phyloP scores from a whole-genome alignment of 1,140 invertebrate genomes.

The Diachasma alloeum region DNA sequence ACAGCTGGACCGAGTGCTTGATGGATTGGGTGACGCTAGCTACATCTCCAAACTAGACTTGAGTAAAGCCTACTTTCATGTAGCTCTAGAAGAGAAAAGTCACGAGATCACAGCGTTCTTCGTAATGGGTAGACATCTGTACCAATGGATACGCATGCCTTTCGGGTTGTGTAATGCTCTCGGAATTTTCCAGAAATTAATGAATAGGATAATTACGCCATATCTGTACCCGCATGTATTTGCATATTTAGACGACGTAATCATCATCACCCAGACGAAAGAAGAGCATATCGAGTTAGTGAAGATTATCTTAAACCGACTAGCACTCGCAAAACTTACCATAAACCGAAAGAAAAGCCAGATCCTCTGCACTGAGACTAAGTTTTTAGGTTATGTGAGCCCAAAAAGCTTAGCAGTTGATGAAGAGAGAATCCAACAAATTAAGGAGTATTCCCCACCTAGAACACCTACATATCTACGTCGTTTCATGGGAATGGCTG shows the following conservation, averaged over 20 bases:
- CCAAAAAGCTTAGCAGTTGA: constrained; percentile 22
- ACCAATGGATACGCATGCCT: constrained; percentile 47
- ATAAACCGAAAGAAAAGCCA: constrained; percentile 24
- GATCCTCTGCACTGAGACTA: no score
- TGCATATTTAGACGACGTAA: constrained; percentile 36
- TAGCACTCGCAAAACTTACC: neutral
- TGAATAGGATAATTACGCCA: constrained; percentile 31
- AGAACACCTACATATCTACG: neutral
- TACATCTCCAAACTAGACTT: neutral
- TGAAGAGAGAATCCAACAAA: constrained; percentile 25
- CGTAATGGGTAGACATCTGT: constrained; percentile 40
- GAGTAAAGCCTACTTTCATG: neutral
- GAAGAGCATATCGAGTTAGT: constrained; percentile 21
- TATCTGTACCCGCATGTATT: constrained; percentile 24
- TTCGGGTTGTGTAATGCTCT: no score
- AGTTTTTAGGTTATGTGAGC: no score
- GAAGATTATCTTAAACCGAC: neutral
- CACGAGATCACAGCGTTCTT: neutral
- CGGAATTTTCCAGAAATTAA: no score
- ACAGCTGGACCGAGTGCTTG: neutral
- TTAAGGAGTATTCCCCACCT: constrained; percentile 18
- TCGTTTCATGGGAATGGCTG: neutral
- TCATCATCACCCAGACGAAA: constrained; percentile 33
- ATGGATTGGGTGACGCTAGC: neutral
- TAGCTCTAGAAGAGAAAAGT: no score